Evolutionary conservation across 2,888 invertebrate species (phyloP).

Genomic region (Alloscopus bannaensis): DNA sequence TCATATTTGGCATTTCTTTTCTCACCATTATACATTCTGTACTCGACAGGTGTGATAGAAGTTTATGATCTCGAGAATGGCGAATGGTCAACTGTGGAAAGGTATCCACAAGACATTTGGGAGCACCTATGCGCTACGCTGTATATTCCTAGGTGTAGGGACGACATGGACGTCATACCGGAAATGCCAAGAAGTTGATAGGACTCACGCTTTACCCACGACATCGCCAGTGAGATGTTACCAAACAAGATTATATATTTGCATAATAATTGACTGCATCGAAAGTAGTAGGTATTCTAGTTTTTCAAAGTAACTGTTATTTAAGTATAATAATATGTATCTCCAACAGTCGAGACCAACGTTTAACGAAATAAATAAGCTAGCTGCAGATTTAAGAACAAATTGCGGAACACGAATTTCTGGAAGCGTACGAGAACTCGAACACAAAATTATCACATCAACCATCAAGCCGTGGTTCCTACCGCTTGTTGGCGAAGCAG

Average conservation of each 20-base stretch:
- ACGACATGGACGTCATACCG: slow-evolving; percentile 77
- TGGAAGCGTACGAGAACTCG: no score
- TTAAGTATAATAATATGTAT: no score
- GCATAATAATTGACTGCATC: no score
- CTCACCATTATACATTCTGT: not conserved
- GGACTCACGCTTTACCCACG: not conserved
- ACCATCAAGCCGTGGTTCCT: not conserved
- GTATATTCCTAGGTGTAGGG: slow-evolving; percentile 80
- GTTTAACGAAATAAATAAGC: no score
- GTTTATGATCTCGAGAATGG: slow-evolving; percentile 81
- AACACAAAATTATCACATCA: no score
- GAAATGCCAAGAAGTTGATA: slow-evolving; percentile 68
- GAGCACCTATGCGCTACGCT: slow-evolving; percentile 83
- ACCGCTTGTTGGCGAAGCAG: slow-evolving; percentile 17
- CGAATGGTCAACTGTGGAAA: slow-evolving; percentile 80
- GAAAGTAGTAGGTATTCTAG: no score
- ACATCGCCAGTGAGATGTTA: slow-evolving; percentile 39
- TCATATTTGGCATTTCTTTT: not conserved
- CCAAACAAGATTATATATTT: slow-evolving; percentile 21
- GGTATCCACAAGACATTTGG: slow-evolving; percentile 83
- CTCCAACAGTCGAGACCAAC: no score
- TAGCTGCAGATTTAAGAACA: no score
- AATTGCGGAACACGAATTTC: no score
- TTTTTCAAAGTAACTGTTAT: no score
- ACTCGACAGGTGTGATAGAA: slow-evolving; percentile 79